Percentiles rank a stretch among this genome's conserved stretches.
Evolutionary conservation across 2,113 vertebrate species (phyloP).

Genomic region (Piprites chloris): DNA sequence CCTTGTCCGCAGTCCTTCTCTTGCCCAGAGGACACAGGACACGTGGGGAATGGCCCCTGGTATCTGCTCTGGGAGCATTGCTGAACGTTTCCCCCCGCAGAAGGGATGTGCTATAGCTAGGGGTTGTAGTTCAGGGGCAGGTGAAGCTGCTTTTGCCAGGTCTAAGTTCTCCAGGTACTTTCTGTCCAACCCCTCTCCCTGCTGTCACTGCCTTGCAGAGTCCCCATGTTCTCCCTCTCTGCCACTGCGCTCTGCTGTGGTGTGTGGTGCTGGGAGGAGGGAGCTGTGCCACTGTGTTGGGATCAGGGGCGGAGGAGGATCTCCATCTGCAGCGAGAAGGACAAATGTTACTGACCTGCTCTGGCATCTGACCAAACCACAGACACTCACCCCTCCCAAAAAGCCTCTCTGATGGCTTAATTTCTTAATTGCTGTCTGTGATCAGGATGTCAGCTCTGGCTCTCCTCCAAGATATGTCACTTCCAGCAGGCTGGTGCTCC

Average conservation of each 20-base stretch:
- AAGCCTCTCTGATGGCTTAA: constrained; percentile 50
- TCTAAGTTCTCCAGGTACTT: background rate
- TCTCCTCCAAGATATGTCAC: background rate
- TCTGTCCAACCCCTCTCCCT: background rate
- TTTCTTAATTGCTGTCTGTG: constrained; percentile 54
- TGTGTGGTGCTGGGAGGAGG: background rate
- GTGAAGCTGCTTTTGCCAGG: background rate
- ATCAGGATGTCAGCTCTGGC: constrained; percentile 46
- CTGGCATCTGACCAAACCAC: constrained; percentile 32
- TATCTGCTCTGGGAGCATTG: background rate
- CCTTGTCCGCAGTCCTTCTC: background rate
- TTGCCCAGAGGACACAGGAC: background rate
- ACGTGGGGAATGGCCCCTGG: background rate
- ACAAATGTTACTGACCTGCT: constrained; percentile 37
- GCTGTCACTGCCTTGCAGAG: background rate
- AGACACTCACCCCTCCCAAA: background rate
- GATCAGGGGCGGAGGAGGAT: background rate
- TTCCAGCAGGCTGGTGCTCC: background rate
- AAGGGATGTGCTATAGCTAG: background rate
- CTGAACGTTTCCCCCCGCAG: background rate
- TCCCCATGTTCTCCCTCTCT: background rate
- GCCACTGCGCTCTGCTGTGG: background rate
- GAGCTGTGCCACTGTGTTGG: accelerated
- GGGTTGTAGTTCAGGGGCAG: background rate
- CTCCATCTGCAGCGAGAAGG: background rate